Conservation (phyloP, 2,113 vertebrate species). For the Girardinichthys multiradiatus region DNA sequence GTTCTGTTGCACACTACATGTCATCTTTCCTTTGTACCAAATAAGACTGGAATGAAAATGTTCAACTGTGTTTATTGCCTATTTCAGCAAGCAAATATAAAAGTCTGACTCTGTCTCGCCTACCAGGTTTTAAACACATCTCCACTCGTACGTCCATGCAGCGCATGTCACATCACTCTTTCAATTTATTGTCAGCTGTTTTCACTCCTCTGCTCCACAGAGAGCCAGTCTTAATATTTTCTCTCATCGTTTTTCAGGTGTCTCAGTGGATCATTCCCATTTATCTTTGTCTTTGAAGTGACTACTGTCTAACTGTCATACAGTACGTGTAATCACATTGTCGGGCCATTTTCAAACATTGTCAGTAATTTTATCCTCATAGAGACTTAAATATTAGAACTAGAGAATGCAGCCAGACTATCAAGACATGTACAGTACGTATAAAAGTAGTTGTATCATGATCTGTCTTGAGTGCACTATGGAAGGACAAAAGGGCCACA, state of each 20-base stretch:
- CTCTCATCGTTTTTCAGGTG: neutral
- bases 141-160: neutral
- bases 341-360: slow-evolving; percentile 70
- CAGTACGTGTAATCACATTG: slow-evolving; percentile 43
- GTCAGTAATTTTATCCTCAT: slow-evolving; percentile 49
- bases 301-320: slow-evolving; percentile 36
- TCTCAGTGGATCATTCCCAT: slow-evolving; percentile 2
- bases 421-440: slow-evolving; percentile 10
- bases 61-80: neutral
- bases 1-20: no score
- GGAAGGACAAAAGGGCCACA: no score
- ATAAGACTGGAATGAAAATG: neutral
- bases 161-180: slow-evolving; percentile 9
- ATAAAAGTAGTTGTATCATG: neutral
- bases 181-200: slow-evolving; percentile 27
- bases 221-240: slow-evolving; percentile 10
- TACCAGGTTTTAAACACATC: neutral
- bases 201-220: slow-evolving; percentile 26
- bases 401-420: slow-evolving; percentile 24
- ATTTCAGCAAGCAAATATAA: neutral
- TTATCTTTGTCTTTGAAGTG: slow-evolving; percentile 18
- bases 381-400: slow-evolving; percentile 33
- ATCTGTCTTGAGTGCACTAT: neutral
- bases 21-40: neutral
- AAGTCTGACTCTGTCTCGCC: neutral